A percentile compares a stretch with the other conserved stretches of the same genome.
Evolutionary conservation across 1,140 invertebrate genomes (phyloP).

Genomic region (Micrasema minimum): DNA sequence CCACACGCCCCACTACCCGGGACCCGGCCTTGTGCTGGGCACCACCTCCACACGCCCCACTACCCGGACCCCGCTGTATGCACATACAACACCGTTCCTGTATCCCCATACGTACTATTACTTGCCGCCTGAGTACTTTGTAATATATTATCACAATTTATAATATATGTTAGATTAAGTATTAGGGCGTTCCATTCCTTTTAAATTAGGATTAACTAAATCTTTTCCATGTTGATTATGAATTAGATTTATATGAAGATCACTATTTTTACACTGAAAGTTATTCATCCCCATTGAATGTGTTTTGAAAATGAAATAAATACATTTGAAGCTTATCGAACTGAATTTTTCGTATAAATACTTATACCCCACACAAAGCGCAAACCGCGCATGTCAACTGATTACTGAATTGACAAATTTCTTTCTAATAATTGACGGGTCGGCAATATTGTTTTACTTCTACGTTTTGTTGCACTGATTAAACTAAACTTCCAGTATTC

Average conservation of each 20-base stretch:
- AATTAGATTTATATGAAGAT: slow-evolving; percentile 13
- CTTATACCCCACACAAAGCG: slow-evolving; percentile 1
- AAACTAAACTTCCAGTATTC: background rate
- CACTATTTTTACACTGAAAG: slow-evolving; percentile 16
- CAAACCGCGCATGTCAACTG: background rate
- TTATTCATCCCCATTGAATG: slow-evolving; percentile 16
- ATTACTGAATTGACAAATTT: background rate
- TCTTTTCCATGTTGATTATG: slow-evolving; percentile 15
- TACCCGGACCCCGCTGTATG: too few relatives aligned
- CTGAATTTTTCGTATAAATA: slow-evolving; percentile 17
- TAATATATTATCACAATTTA: slow-evolving; percentile 16
- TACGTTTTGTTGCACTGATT: background rate
- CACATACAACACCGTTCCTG: background rate
- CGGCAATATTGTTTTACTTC: background rate
- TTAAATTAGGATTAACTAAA: slow-evolving; percentile 16
- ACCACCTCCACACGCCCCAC: too few relatives aligned
- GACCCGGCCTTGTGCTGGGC: too few relatives aligned
- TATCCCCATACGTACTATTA: background rate
- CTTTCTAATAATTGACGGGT: background rate
- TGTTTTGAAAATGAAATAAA: slow-evolving; percentile 28
- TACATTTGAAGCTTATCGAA: slow-evolving; percentile 20
- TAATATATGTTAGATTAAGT: slow-evolving; percentile 12
- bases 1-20: too few relatives aligned
- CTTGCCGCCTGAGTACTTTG: slow-evolving; percentile 16
- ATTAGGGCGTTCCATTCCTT: slow-evolving; percentile 4